phyloP scores from a whole-genome alignment of 1,140 invertebrate species.

The Pseudomyrmex cubaensis region DNA sequence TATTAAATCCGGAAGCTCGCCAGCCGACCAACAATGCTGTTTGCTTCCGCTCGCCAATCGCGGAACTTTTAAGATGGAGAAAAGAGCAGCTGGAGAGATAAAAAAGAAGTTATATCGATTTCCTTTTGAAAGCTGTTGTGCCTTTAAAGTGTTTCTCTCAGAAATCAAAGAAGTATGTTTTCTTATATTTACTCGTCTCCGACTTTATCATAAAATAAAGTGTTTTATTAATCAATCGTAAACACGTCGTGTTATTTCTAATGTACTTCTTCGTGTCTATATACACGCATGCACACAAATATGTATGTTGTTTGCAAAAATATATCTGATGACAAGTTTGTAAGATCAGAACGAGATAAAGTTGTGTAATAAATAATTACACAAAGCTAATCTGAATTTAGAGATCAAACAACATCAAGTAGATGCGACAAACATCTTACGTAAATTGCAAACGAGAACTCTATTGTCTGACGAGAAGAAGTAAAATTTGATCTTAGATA shows the following conservation, averaged over 20 bases:
- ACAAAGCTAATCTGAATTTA: neutral
- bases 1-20: constrained; percentile 74
- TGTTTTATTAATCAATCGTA: constrained; percentile 43
- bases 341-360: neutral
- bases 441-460: neutral
- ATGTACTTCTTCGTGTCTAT: too few relatives aligned
- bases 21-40: constrained; percentile 77
- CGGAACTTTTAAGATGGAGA: constrained; percentile 52
- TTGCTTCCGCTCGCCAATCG: constrained; percentile 70
- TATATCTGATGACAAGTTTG: neutral
- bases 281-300: too few relatives aligned
- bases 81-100: constrained; percentile 57
- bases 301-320: too few relatives aligned
- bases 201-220: constrained; percentile 23
- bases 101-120: constrained; percentile 60
- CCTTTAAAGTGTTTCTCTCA: constrained; percentile 45
- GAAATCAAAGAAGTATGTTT: constrained; percentile 48
- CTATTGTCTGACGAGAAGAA: neutral
- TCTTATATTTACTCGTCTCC: constrained; percentile 39
- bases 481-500: neutral
- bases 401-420: neutral
- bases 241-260: constrained; percentile 1
- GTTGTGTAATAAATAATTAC: neutral
- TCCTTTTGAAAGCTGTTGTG: constrained; percentile 57
- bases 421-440: neutral